Base-by-base conservation (phyloP, 1,140 invertebrate species). In the Drosophila lini region DNA sequence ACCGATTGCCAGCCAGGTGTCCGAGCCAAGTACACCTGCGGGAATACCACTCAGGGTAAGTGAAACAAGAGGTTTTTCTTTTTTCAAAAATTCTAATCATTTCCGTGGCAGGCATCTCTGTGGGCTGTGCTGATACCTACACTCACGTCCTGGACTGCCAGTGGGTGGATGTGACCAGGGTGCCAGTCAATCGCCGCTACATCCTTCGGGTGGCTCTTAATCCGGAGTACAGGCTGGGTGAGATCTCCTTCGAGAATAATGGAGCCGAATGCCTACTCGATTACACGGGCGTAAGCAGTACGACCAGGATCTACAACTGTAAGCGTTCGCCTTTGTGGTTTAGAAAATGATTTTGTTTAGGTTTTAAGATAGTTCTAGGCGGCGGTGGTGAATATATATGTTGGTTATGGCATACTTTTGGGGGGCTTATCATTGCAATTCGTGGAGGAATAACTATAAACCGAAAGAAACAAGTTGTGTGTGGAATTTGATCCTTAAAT, bases 101-200 rank as follows among this genome's bases (percentile, higher is more conserved):
- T 47, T 6, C 6, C 6, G n/a, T 25, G 8, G 8, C n/a, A 94
- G 96, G 97, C 32, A 97, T 99, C 59, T 98, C 97, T 3, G 95
- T 98, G 1, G 98, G 98, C 63, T 99, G 98, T 91, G 96, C 97
- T 1, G 98, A 99, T 89, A 96, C 98, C 56, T 99, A 99, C 91
- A 95, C 96, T 71, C 95, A 97, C 84, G 97, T 97, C 80, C 97
- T 99, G 41, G 98, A 99, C 92, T 99, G 98, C 88, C 98, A 99
- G 91, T 99, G 98, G 98, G 96, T 99, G 22, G 98, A 99, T 91
- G 97, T 99, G 8, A 97, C 98, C 0, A 97, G 98, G 67, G 93
- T 99, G 3, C 93, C 93, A 5, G 95, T 96, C 0, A 98, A 98
- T 59, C 92, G 95, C 10, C 98, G 98, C 81, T 96, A 95, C 3